Conservation (phyloP, 2,113 vertebrate species). For the Erythrolamprus reginae region DNA sequence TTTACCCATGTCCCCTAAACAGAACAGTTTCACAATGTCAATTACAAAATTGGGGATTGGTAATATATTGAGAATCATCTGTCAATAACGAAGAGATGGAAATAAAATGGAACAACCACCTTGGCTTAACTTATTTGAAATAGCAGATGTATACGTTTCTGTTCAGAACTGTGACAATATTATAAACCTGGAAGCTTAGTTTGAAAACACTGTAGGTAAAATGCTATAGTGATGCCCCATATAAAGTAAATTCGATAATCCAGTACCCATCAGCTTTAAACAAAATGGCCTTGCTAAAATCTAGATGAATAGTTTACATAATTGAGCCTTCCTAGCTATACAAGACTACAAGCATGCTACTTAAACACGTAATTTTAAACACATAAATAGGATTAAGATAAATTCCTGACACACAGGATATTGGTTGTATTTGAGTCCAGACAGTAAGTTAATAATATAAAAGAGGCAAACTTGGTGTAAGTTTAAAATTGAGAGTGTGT, state of each 20-base stretch:
- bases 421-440: background rate
- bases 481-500: background rate
- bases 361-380: background rate
- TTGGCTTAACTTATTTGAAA: background rate
- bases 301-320: background rate
- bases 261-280: background rate
- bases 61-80: background rate
- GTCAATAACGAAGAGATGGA: background rate
- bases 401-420: background rate
- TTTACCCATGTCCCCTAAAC: background rate
- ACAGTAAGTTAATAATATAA: background rate
- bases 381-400: background rate
- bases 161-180: background rate
- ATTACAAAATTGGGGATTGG: background rate
- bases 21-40: background rate
- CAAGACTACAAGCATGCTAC: background rate
- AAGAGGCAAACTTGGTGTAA: background rate
- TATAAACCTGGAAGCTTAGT: background rate
- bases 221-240: background rate
- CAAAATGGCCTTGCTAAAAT: background rate
- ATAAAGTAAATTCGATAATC: background rate
- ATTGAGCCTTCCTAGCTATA: background rate
- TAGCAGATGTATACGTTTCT: background rate
- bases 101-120: background rate
- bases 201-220: background rate